Conservation (phyloP, 2,113 vertebrate species). For the Trogon melanurus region DNA sequence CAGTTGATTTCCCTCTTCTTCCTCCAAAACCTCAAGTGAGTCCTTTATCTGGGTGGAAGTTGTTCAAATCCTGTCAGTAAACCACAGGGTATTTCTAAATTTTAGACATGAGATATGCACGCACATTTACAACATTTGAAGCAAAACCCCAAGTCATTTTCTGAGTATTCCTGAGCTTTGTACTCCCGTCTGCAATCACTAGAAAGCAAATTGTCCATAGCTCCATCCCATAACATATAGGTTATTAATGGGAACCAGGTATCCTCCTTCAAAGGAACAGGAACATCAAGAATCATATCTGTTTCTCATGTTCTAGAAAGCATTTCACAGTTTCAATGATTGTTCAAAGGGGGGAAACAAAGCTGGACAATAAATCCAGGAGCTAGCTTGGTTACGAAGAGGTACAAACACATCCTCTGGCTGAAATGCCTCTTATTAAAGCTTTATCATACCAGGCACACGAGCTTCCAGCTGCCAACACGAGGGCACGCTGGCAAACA, state of each 20-base stretch:
- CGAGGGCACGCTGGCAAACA: constrained; percentile 27
- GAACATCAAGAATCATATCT: background rate
- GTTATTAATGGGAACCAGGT: constrained; percentile 68
- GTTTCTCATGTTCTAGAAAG: constrained; percentile 54
- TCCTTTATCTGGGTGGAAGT: background rate
- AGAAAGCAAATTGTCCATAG: constrained; percentile 54
- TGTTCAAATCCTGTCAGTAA: background rate
- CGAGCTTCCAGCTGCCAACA: constrained; percentile 17
- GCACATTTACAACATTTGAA: constrained; percentile 3
- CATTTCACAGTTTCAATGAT: constrained; percentile 37
- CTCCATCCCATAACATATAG: background rate
- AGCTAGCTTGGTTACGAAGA: background rate
- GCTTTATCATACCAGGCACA: background rate
- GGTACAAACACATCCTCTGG: background rate
- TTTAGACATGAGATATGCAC: background rate
- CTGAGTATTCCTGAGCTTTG: constrained; percentile 42
- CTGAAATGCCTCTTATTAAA: background rate
- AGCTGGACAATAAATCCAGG: constrained; percentile 26
- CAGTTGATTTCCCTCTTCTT: background rate
- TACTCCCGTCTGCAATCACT: constrained; percentile 51
- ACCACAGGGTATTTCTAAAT: background rate
- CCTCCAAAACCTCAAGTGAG: background rate
- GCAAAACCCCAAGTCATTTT: background rate
- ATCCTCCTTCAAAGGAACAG: constrained; percentile 53
- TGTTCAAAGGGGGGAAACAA: background rate